These are phyloP conservation scores for Danio albolineatus DNA, from an alignment of 2,797 vertebrate genomes.

Conservation along the genomic window DNA sequence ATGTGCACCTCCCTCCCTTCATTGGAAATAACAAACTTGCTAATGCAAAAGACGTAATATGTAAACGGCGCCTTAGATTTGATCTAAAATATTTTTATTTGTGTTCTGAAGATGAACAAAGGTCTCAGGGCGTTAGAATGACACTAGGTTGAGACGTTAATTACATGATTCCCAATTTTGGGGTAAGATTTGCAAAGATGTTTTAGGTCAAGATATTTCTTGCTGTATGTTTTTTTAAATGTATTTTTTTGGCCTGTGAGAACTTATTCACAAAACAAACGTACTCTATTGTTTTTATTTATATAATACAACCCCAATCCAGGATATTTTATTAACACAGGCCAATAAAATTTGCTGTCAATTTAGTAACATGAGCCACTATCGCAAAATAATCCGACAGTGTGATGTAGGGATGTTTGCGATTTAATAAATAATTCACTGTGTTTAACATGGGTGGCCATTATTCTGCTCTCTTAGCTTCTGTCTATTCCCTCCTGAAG, in stretches of 20 bases:
- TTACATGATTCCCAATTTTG: too few species aligned
- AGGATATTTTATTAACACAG: slow-evolving; percentile 61
- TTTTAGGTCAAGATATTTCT: not conserved
- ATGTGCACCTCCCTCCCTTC: too few species aligned
- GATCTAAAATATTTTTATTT: too few species aligned
- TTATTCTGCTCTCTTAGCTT: not conserved
- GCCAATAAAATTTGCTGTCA: slow-evolving; percentile 37
- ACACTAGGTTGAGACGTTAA: too few species aligned
- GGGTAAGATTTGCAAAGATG: not conserved
- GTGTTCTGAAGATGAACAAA: too few species aligned
- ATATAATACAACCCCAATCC: slow-evolving; percentile 28
- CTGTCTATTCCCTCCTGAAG: not conserved
- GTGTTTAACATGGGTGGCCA: not conserved
- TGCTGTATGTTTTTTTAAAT: not conserved
- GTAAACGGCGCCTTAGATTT: too few species aligned
- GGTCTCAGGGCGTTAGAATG: too few species aligned
- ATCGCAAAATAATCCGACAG: slow-evolving; percentile 7
- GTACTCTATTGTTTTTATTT: slow-evolving; percentile 22
- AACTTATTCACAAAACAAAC: slow-evolving; percentile 65
- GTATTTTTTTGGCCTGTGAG: too few species aligned
- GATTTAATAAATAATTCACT: not conserved
- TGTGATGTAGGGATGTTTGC: not conserved
- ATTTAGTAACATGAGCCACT: slow-evolving; percentile 40
- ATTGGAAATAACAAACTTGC: too few species aligned
- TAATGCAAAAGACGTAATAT: too few species aligned